Base-by-base conservation (phyloP, 2,113 vertebrate genomes). In the Scolopax mira region DNA sequence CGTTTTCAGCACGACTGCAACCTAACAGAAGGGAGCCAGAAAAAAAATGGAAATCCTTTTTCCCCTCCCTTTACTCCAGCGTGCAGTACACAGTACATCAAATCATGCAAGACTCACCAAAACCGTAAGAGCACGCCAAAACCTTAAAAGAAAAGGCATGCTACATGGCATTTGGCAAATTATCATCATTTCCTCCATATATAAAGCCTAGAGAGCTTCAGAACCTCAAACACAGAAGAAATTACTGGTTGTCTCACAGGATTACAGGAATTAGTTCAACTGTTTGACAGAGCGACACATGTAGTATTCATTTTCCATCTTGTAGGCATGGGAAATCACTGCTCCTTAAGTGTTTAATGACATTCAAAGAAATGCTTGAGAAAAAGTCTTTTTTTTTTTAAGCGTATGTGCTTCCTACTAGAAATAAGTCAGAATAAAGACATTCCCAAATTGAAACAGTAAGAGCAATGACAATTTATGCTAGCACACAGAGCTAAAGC, bases 201-300 rank as follows among this genome's bases (percentile, higher is more conserved):
- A 91, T 35, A 92, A 93, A 95, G 86, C 19, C 7, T 33, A 62
- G 81, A 75, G 13, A 92, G 44, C 33, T 84, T 64, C 46, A 88
- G 61, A 86, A 82, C 25, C 48, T 75, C 65, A 41, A 35, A 80
- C 55, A 81, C 19, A 65, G 57, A 78, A 88, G 49, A 84, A 90
- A 85, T 48, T 58, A 52, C 31, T 74, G 65, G 72, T 12, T 96
- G 60, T 39, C 83, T 75, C 54, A 39, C 2, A 75, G 49, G n/a
- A 92, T 84, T 96, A 90, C 70, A 97, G 73, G 75, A 92, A 93
- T 92, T 90, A 92, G 31, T 86, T 81, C 22, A 88, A 72, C 73
- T 71, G 74, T 79, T 94, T 82, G 75, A 91, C 82, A 93, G 64
- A 83, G 31, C 58, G 85, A 89, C 67, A 58, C 3, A 2, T 1